These are phyloP conservation scores for Operophtera brumata DNA, from an alignment of 2,888 invertebrate genomes.

Conservation along the genomic window DNA sequence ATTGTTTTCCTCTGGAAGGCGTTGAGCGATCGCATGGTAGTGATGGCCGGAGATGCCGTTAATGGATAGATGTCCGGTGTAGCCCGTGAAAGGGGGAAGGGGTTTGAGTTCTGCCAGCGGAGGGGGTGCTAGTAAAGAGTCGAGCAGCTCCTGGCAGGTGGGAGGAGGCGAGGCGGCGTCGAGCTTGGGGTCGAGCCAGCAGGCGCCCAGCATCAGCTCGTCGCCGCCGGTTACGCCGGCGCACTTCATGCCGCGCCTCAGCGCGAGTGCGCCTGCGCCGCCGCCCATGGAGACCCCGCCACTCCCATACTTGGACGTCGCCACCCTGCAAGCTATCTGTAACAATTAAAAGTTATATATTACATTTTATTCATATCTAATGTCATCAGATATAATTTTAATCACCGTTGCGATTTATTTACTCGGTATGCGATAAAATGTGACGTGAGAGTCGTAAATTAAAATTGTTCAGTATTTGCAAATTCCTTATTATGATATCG, in stretches of 20 bases:
- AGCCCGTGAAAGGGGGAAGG: slow-evolving; percentile 92
- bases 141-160: slow-evolving; percentile 84
- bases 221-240: slow-evolving; percentile 72
- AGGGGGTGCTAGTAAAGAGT: slow-evolving; percentile 83
- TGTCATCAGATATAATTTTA: too few species aligned
- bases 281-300: slow-evolving; percentile 71
- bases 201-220: slow-evolving; percentile 85
- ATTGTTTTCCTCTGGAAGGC: slow-evolving; percentile 87
- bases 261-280: slow-evolving; percentile 67
- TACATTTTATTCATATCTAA: too few species aligned
- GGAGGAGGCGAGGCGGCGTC: slow-evolving; percentile 67
- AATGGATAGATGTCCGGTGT: slow-evolving; percentile 91
- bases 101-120: slow-evolving; percentile 90
- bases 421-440: too few species aligned
- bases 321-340: slow-evolving; percentile 75
- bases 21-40: slow-evolving; percentile 91
- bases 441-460: too few species aligned
- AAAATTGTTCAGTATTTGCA: too few species aligned
- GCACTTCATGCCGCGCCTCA: slow-evolving; percentile 83
- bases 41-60: slow-evolving; percentile 94
- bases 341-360: slow-evolving; percentile 42
- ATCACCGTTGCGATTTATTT: too few species aligned
- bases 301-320: slow-evolving; percentile 78
- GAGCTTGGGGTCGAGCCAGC: slow-evolving; percentile 85
- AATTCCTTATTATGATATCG: too few species aligned